Evolutionary conservation across 2,888 invertebrate genomes (phyloP), one percentile per base, ranked within the genome.

Genomic region (Apocheima hispidaria): DNA sequence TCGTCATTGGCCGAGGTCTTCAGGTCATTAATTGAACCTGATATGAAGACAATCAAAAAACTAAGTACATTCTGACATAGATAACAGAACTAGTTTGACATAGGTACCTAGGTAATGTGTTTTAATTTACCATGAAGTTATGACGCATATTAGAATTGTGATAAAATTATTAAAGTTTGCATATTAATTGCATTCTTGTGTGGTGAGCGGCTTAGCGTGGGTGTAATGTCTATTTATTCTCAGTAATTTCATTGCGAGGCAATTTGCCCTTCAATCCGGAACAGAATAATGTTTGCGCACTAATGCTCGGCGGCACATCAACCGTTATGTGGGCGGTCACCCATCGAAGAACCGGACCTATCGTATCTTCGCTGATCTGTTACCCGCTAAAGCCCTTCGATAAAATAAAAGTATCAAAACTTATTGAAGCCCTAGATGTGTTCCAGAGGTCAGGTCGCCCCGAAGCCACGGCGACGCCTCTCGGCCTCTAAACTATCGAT

Each of bases 401-500:
- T 18, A 16, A 4, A 1, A n/a, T 14, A 1, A 6, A 18, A 12
- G 1, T 26, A 3, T 26, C n/a, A n/a, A 33, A 30, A 46, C 0
- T 18, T 28, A 18, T 46, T 6, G 56, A 53, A 57, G 41, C 36
- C 60, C 20, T 50, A 59, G 35, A 0, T 38, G 2, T 51, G 46
- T 35, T 36, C 51, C 12, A 16, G 49, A 46, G 33, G 12, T 41
- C 16, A 36, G n/a, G 36, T 5, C 21, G 53, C 6, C 51, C 46
- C 26, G 40, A 46, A 21, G 43, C 44, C 35, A 26, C n/a, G 35
- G 49, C 56, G 55, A 50, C 60, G 51, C 51, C 60, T 51, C 49
- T 51, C 49, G 63, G 63, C 63, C 63, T 63, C 54, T 41, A 58
- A 58, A 44, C 60, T 68, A 64, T 68, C 53, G 60, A 60, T 60